Evolutionary conservation across 2,888 invertebrate genomes (phyloP), one percentile per base, ranked within the genome.

Genomic region (Meiosimyza platycephala): DNA sequence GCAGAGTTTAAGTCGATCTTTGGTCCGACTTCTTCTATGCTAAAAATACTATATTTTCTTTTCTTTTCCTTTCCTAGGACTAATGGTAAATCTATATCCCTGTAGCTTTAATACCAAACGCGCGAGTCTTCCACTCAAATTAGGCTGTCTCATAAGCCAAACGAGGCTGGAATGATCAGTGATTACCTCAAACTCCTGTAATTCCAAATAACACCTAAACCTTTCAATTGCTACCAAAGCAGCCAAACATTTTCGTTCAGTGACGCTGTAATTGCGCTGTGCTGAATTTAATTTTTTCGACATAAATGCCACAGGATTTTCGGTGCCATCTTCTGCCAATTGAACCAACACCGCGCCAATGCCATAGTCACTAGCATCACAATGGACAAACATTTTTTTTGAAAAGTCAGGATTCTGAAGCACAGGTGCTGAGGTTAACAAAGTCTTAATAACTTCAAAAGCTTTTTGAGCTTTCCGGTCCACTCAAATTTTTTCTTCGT

Each of bases 111-210:
- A 15, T 13, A 40, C 55, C 71, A 65, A 81, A 12, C 80, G 52
- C 5, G 79, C 78, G 18, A 82, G 64, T 54, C 78, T 66, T 3
- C 78, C 81, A 22, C 74, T 74, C 1, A 79, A 78, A 40, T 79
- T 77, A 57, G 78, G 78, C 69, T 81, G 74, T 33, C 72, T 76
- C 67, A 76, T 63, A 2, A 82, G 71, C 79, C 79, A 82, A 54
- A 65, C 16, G 9, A 65, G 22, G 22, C 65, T 65, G 5, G 62
- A 62, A 40, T 65, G 65, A 28, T 65, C 65, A 12, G 60, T 60
- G 12, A 60, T 60, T 3, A 60, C 60, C 6, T 63, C 63, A 16
- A 47, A 63, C 7, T 47, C 50, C n/a, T 68, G 72, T 12, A 68
- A 52, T 69, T 74, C 72, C 1, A 74, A n/a, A 18, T 72, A 74